Conservation (phyloP, 2,797 vertebrate genomes). For the Lindbergichthys nudifrons region DNA sequence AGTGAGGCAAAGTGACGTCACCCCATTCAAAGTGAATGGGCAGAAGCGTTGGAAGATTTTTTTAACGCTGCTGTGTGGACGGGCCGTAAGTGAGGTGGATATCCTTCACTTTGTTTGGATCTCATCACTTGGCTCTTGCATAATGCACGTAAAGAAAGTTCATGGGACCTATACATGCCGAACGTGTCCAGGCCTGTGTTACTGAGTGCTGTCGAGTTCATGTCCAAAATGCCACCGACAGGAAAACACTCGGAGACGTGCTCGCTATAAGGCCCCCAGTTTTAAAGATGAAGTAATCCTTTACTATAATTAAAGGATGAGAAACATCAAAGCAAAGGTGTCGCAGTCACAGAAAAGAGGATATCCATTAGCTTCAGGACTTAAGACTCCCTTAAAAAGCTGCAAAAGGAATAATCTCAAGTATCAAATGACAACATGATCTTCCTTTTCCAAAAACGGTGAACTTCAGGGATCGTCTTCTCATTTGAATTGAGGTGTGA, state of each 20-base stretch:
- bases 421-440: constrained; percentile 16
- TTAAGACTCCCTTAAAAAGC: not conserved
- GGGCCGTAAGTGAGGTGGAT: constrained; percentile 29
- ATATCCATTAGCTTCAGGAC: constrained; percentile 45
- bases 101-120: constrained; percentile 50
- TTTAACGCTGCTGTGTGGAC: too few relatives aligned
- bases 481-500: not conserved
- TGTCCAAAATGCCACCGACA: constrained; percentile 72
- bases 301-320: constrained; percentile 73
- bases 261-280: constrained; percentile 8
- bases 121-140: constrained; percentile 66
- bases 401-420: constrained; percentile 18
- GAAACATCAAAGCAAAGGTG: constrained; percentile 67
- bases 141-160: constrained; percentile 62
- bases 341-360: constrained; percentile 38
- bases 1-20: too few relatives aligned
- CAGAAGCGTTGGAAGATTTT: too few relatives aligned
- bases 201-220: constrained; percentile 61
- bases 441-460: constrained; percentile 2
- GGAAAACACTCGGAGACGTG: constrained; percentile 37
- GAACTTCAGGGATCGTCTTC: not conserved
- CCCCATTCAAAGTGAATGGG: too few relatives aligned
- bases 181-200: constrained; percentile 69
- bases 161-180: constrained; percentile 62
- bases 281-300: constrained; percentile 60